Conservation (phyloP, 2,113 vertebrate species). For the Hippocampus comes region DNA sequence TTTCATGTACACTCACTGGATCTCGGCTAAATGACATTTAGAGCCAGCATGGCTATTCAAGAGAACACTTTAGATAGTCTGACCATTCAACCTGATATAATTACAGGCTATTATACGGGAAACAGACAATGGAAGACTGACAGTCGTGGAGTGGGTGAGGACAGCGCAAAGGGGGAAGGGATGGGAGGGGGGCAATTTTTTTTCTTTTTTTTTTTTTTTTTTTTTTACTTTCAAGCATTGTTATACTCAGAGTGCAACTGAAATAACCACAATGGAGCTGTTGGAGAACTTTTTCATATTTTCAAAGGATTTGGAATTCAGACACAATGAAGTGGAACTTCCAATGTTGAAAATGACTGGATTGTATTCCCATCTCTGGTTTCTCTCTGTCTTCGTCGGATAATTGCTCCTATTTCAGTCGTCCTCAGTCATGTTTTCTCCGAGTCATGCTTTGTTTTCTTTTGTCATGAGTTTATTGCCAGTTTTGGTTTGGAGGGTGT, state of each 20-base stretch:
- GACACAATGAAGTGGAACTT: background rate
- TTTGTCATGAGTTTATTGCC: too few relatives aligned
- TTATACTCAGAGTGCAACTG: slow-evolving; percentile 35
- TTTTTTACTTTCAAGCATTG: slow-evolving; percentile 42
- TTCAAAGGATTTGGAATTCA: background rate
- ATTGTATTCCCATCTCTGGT: too few relatives aligned
- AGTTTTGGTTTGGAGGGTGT: too few relatives aligned
- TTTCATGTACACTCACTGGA: slow-evolving; percentile 67
- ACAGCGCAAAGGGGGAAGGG: background rate
- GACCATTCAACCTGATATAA: slow-evolving; percentile 58
- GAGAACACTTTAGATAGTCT: slow-evolving; percentile 50
- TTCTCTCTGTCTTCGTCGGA: too few relatives aligned
- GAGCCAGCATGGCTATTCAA: slow-evolving; percentile 65
- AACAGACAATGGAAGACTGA: slow-evolving; percentile 51
- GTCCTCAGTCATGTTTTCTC: too few relatives aligned
- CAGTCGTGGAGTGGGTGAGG: slow-evolving; percentile 28
- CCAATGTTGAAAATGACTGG: too few relatives aligned
- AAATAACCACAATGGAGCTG: slow-evolving; percentile 29
- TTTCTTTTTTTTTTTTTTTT: too few relatives aligned
- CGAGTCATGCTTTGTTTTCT: too few relatives aligned
- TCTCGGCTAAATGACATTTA: slow-evolving; percentile 70
- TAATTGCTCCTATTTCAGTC: too few relatives aligned
- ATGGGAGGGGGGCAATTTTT: too few relatives aligned
- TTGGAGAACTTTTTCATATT: background rate
- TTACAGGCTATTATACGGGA: slow-evolving; percentile 45